Evolutionary conservation across 2,888 invertebrate genomes (phyloP), one percentile per base, ranked within the genome.

Genomic region (Arge pagana): DNA sequence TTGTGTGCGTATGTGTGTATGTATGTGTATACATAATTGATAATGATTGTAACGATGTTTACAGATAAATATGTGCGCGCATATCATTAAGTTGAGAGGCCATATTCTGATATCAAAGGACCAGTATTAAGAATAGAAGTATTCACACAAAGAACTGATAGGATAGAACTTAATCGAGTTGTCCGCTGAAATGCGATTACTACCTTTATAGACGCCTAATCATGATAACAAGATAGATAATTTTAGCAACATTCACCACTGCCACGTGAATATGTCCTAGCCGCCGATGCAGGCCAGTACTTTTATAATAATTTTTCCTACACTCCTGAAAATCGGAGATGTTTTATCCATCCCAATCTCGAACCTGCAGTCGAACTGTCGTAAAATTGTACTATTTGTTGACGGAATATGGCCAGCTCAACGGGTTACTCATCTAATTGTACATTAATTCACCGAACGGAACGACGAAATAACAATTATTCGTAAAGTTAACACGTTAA

Each of bases 51-150:
- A 41, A 41, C 18, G 39, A 41, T 13, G 48, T 39, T 35, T 49
- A 54, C 36, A 33, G n/a, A n/a, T n/a, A n/a, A n/a, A 40, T 53
- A 43, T 55, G 49, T 50, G 51, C 33, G 54, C 52, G 58, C 60
- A 60, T 60, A 58, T 60, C 56, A 58, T 48, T 36, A 21, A 43
- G 31, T 55, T 48, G 48, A 36, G 49, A 42, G 56, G 54, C 53
- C 36, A 42, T 48, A 53, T 51, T 56, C 48, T 50, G 41, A 23
- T 30, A 37, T 16, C n/a, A 50, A 41, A 43, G 50, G 50, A 50
- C 50, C 50, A 50, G 50, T 43, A 41, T 42, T 33, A 24, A 43
- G 30, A 33, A 45, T 45, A 45, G 45, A 33, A 45, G 35, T 45
- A 45, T 45, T 45, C 15, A 33, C 35, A 33, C 16, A 45, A 45